Percentiles rank a stretch among this genome's conserved stretches.
Evolutionary conservation across 2,113 vertebrate species (phyloP).

Genomic region (Rhegmatorhina hoffmannsi): DNA sequence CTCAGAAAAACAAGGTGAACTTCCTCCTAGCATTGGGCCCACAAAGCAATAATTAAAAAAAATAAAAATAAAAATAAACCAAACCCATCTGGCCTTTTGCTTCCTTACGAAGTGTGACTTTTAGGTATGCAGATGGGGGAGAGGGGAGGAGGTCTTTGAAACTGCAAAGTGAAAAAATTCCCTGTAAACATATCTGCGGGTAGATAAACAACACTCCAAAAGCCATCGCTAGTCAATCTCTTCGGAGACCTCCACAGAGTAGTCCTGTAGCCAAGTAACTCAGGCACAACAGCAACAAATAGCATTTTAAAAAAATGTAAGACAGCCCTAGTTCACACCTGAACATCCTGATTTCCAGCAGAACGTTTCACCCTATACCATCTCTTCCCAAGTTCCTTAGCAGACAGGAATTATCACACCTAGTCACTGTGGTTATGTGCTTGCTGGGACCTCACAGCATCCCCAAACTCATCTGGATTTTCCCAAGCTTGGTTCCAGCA

Average conservation of each 20-base stretch:
- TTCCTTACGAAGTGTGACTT: slow-evolving; percentile 22
- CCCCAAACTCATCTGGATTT: background rate
- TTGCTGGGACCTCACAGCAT: background rate
- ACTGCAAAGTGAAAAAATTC: slow-evolving; percentile 28
- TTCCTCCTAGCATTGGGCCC: background rate
- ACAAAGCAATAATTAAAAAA: background rate
- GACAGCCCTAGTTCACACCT: background rate
- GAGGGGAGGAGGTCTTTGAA: background rate
- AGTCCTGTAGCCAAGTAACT: background rate
- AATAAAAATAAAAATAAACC: background rate
- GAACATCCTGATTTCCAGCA: background rate
- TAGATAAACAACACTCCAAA: background rate
- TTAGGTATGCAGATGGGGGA: background rate
- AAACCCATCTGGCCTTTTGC: background rate
- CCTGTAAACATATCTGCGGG: background rate
- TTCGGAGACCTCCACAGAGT: background rate
- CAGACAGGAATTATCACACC: background rate
- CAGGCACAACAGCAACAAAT: background rate
- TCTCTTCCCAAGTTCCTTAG: background rate
- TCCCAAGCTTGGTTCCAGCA: background rate
- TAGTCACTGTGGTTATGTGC: background rate
- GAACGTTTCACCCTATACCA: background rate
- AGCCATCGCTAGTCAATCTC: background rate
- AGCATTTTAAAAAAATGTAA: background rate
- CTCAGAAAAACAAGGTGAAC: background rate